Evolutionary conservation across 2,797 vertebrate species (phyloP).

Genomic region (Loris lydekkerianus): DNA sequence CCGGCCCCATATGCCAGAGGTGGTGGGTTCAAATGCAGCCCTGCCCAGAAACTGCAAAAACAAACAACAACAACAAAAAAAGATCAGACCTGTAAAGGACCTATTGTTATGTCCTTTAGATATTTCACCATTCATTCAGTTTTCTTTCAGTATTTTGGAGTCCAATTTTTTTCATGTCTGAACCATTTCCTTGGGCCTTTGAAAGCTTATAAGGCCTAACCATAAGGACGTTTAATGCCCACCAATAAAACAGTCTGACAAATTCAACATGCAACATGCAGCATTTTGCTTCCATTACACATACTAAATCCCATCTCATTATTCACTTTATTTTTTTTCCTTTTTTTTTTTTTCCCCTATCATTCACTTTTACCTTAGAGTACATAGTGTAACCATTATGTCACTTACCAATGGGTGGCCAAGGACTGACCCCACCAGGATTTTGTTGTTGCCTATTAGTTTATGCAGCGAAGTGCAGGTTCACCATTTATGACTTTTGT

Average conservation of each 20-base stretch:
- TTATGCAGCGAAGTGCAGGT: no score
- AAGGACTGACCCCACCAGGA: no score
- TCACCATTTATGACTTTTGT: no score
- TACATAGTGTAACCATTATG: neutral
- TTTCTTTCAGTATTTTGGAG: constrained; percentile 7
- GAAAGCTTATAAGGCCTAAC: neutral
- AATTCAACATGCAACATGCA: neutral
- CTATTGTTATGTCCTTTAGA: neutral
- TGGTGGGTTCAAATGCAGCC: no score
- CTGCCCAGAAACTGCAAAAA: no score
- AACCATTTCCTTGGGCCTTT: constrained; percentile 41
- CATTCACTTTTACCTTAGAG: neutral
- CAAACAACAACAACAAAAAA: neutral
- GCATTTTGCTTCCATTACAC: neutral
- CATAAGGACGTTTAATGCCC: neutral
- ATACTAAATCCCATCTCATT: neutral
- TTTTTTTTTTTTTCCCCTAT: neutral
- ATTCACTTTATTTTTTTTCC: neutral
- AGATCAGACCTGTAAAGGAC: neutral
- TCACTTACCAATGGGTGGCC: no score
- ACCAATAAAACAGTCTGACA: neutral
- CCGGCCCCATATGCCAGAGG: no score
- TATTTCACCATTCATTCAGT: neutral
- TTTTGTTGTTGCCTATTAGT: no score
- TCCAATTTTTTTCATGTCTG: neutral